Conservation (phyloP, 2,888 invertebrate genomes). For the Lasiommata megera region DNA sequence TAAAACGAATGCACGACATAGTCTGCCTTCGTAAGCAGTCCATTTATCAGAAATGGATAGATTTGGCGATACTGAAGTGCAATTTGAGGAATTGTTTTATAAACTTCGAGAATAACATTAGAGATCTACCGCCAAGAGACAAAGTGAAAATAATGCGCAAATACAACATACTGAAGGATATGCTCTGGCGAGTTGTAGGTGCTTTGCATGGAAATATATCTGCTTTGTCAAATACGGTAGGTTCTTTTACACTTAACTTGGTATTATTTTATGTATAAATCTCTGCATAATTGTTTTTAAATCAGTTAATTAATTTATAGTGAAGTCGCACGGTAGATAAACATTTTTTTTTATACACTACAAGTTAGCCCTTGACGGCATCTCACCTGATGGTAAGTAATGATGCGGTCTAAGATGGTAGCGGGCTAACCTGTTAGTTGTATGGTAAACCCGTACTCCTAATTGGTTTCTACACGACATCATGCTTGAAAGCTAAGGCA, state of each 20-base stretch:
- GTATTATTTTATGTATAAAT: no score
- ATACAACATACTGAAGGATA: slow-evolving; percentile 53
- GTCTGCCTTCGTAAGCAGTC: slow-evolving; percentile 40
- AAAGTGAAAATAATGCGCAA: slow-evolving; percentile 44
- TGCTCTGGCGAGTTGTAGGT: slow-evolving; percentile 60
- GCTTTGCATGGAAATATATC: slow-evolving; percentile 58
- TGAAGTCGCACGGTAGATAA: no score
- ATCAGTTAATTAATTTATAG: no score
- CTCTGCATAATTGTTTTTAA: no score
- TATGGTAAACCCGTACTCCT: no score
- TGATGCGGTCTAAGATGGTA: no score
- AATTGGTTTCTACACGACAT: no score
- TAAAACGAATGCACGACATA: slow-evolving; percentile 42
- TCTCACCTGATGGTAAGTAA: no score
- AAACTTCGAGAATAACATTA: slow-evolving; percentile 49
- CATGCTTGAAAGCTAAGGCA: no score
- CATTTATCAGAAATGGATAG: slow-evolving; percentile 57
- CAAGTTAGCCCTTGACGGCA: no score
- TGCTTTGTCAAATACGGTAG: slow-evolving; percentile 30
- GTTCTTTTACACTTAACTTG: neutral
- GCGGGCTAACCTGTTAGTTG: no score
- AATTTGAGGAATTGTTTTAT: slow-evolving; percentile 49
- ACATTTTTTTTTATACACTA: no score
- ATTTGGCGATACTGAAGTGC: slow-evolving; percentile 53
- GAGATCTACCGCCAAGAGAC: slow-evolving; percentile 39